A percentile compares a stretch with the other conserved stretches of the same genome.
These are phyloP conservation scores for Philereme vetulata DNA, from an alignment of 2,888 invertebrate species.

Conservation along the genomic window DNA sequence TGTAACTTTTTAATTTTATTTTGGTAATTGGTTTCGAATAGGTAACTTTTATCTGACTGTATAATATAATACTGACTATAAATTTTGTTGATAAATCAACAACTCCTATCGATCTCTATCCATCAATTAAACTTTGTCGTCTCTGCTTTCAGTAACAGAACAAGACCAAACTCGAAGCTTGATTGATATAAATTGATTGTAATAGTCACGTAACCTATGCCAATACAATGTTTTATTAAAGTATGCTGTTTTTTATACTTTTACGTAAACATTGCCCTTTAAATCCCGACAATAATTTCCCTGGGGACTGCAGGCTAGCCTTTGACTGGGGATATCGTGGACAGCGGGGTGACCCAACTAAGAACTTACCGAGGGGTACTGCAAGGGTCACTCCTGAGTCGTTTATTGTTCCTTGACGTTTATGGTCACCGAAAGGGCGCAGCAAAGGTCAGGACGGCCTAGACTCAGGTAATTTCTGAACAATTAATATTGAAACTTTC, in stretches of 20 bases:
- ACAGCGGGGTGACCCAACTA: slow-evolving; percentile 70
- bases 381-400: slow-evolving; percentile 73
- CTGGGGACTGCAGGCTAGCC: slow-evolving; percentile 73
- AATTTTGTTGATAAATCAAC: slow-evolving; percentile 24
- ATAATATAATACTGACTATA: no score
- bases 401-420: slow-evolving; percentile 80
- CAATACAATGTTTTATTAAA: slow-evolving; percentile 68
- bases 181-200: slow-evolving; percentile 30
- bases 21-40: slow-evolving; percentile 15
- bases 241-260: slow-evolving; percentile 76
- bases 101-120: slow-evolving; percentile 35
- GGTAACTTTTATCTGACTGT: slow-evolving; percentile 9
- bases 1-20: no score
- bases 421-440: slow-evolving; percentile 79
- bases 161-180: slow-evolving; percentile 14
- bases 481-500: slow-evolving; percentile 70
- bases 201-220: slow-evolving; percentile 56
- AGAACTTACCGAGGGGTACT: slow-evolving; percentile 70
- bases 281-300: slow-evolving; percentile 85
- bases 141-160: slow-evolving; percentile 25
- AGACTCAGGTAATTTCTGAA: slow-evolving; percentile 63
- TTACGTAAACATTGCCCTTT: slow-evolving; percentile 80
- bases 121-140: slow-evolving; percentile 45
- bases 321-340: slow-evolving; percentile 79
- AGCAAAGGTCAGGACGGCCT: slow-evolving; percentile 65